Conservation (phyloP, 2,113 vertebrate genomes). For the Callaeas wilsoni region DNA sequence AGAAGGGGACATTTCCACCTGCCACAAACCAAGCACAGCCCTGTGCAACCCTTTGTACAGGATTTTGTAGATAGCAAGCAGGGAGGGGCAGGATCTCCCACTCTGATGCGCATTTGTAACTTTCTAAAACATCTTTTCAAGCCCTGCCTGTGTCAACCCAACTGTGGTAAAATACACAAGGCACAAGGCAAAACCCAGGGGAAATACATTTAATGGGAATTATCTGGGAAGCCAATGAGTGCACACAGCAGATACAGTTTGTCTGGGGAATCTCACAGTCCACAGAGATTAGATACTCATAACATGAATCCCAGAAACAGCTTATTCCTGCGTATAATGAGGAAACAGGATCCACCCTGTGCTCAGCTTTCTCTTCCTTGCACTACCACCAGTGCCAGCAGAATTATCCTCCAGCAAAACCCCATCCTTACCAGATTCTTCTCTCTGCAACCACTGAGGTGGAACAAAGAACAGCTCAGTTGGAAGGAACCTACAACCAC, state of each 20-base stretch:
- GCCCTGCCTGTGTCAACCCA: neutral
- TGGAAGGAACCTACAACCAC: neutral
- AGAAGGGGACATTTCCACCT: neutral
- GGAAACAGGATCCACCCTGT: neutral
- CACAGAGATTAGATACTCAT: neutral
- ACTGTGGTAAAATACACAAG: neutral
- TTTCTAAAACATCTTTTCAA: neutral
- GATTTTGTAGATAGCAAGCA: neutral
- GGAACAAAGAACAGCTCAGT: neutral
- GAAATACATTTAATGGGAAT: neutral
- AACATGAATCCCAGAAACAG: neutral
- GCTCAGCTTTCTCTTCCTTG: neutral
- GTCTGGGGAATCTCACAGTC: neutral
- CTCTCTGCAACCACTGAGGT: fast-evolving
- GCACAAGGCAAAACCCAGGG: neutral
- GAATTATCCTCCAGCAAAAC: neutral
- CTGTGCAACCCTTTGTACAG: neutral
- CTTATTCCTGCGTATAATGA: neutral
- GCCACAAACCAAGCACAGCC: neutral
- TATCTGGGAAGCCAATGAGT: neutral
- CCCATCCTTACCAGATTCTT: neutral
- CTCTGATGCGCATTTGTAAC: neutral
- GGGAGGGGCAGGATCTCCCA: neutral
- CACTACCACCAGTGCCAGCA: neutral
- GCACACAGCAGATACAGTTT: fast-evolving